These are phyloP conservation scores for Amphipyra berbera DNA, from an alignment of 2,888 invertebrate species.

Conservation along the genomic window DNA sequence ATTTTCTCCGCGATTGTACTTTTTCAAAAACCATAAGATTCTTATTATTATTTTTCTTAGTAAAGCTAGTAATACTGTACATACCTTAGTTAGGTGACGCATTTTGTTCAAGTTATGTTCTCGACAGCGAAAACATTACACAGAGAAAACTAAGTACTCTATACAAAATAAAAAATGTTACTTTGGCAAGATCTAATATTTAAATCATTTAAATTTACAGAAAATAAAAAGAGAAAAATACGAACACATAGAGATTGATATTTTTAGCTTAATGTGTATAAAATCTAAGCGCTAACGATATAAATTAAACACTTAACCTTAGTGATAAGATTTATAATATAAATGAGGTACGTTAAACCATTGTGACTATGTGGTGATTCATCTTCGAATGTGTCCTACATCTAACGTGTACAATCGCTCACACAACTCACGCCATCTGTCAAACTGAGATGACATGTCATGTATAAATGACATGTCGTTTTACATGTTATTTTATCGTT, in stretches of 20 bases:
- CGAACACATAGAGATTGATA: slow-evolving; percentile 65
- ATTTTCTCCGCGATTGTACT: slow-evolving; percentile 55
- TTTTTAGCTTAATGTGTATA: slow-evolving; percentile 64
- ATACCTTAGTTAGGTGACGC: slow-evolving; percentile 81
- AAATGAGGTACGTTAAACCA: slow-evolving; percentile 89
- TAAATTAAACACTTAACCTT: slow-evolving; percentile 82
- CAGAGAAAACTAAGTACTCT: slow-evolving; percentile 72
- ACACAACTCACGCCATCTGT: slow-evolving; percentile 62
- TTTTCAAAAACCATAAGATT: slow-evolving; percentile 66
- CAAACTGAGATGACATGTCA: slow-evolving; percentile 45
- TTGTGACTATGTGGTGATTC: slow-evolving; percentile 84
- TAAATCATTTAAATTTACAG: slow-evolving; percentile 67
- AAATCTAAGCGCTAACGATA: slow-evolving; percentile 70
- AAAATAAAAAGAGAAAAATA: slow-evolving; percentile 55
- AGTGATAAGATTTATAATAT: slow-evolving; percentile 79
- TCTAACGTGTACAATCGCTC: slow-evolving; percentile 65
- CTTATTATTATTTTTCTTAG: slow-evolving; percentile 79
- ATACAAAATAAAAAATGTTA: slow-evolving; percentile 74
- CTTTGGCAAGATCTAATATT: slow-evolving; percentile 84
- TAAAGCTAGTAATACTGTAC: slow-evolving; percentile 90
- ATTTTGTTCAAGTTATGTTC: slow-evolving; percentile 62
- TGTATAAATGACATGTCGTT: slow-evolving; percentile 19
- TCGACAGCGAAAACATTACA: slow-evolving; percentile 60
- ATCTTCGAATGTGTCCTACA: slow-evolving; percentile 66
- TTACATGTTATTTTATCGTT: slow-evolving; percentile 1